A percentile compares a stretch with the other conserved stretches of the same genome.
Conservation (phyloP, 2,888 invertebrate genomes). For the Minunthozetes semirufus region DNA sequence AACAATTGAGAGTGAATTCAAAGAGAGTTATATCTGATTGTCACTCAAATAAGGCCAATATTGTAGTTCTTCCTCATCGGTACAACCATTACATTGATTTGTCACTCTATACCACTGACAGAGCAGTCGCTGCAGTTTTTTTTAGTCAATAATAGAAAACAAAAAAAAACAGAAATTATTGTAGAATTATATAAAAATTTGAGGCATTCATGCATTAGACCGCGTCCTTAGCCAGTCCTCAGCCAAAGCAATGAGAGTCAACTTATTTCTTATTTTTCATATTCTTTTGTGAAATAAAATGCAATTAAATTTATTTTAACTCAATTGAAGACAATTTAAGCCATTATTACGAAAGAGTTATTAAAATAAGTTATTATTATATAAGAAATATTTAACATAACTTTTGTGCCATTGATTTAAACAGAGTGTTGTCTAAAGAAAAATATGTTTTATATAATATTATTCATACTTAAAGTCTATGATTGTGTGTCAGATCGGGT, state of each 20-base stretch:
- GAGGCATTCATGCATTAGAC: conserved; percentile 19
- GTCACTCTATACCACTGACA: background rate
- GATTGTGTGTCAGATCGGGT: conserved; percentile 7
- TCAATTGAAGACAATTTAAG: conserved; percentile 15
- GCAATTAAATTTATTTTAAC: conserved; percentile 26
- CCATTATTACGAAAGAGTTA: background rate
- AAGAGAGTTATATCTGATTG: background rate
- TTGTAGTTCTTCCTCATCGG: conserved; percentile 23
- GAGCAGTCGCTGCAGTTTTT: background rate
- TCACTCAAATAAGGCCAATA: background rate
- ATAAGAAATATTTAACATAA: background rate
- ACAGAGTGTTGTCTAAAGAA: background rate
- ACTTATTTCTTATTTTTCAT: background rate
- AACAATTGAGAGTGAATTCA: conserved; percentile 25
- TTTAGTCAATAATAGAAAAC: conserved; percentile 22
- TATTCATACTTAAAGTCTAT: background rate
- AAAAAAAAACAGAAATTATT: conserved; percentile 6
- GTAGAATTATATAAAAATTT: background rate
- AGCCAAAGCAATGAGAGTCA: background rate
- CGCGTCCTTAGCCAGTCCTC: conserved; percentile 6
- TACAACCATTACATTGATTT: conserved; percentile 5
- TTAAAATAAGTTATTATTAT: conserved; percentile 1
- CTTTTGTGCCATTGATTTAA: conserved; percentile 2
- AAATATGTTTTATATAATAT: background rate
- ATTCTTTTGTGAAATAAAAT: background rate